Evolutionary conservation across 2,797 vertebrate species (phyloP).

Genomic region (Myiotriccus ornatus): DNA sequence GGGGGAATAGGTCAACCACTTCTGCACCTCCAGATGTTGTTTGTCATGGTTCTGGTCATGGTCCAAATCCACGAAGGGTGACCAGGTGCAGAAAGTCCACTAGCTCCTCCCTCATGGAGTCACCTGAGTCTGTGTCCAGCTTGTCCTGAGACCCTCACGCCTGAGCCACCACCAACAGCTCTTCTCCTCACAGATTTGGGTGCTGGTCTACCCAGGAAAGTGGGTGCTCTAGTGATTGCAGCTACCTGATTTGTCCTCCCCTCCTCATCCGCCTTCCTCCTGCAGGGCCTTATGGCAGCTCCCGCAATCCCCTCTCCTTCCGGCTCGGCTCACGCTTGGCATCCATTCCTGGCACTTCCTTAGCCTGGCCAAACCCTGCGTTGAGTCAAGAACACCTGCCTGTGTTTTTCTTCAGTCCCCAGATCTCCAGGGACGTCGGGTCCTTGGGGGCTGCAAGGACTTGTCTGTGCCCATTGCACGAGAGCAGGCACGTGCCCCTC

Average conservation of each 20-base stretch:
- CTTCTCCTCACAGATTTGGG: neutral
- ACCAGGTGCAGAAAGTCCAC: neutral
- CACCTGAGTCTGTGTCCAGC: neutral
- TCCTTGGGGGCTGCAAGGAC: neutral
- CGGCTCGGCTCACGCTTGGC: slow-evolving; percentile 27
- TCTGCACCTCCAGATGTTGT: neutral
- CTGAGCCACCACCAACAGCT: rapidly evolving
- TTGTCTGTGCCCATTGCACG: neutral
- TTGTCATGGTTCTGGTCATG: neutral
- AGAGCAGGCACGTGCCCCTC: rapidly evolving
- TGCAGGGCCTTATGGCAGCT: slow-evolving; percentile 2
- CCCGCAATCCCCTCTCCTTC: slow-evolving; percentile 17
- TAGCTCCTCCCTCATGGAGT: neutral
- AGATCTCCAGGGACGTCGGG: neutral
- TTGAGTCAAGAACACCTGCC: slow-evolving; percentile 63
- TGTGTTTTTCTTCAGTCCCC: slow-evolving; percentile 34
- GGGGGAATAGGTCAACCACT: neutral
- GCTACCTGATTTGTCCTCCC: neutral
- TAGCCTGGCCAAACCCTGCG: neutral
- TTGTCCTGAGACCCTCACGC: neutral
- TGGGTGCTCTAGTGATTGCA: rapidly evolving
- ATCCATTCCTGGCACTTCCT: neutral
- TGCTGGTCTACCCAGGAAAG: neutral
- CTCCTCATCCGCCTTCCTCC: neutral
- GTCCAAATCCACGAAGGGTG: neutral